phyloP scores from a whole-genome alignment of 1,140 invertebrate species.

The Pomacea maculata region DNA sequence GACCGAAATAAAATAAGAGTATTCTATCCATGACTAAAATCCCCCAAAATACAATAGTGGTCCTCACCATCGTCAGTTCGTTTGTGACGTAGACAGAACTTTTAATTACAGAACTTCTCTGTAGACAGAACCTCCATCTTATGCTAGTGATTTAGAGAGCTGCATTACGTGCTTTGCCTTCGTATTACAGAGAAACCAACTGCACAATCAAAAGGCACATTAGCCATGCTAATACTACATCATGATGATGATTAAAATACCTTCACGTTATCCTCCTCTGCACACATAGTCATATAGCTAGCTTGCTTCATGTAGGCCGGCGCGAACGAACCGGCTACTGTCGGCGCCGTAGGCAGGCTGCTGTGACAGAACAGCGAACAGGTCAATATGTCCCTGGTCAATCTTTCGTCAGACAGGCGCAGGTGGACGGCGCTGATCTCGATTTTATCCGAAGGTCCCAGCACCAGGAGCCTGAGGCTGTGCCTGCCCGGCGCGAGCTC shows the following conservation, averaged over 20 bases:
- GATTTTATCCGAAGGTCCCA: conserved; percentile 16
- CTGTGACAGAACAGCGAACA: conserved; percentile 30
- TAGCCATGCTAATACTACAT: too few species aligned
- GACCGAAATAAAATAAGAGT: too few species aligned
- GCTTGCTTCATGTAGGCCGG: conserved; percentile 18
- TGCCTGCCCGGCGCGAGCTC: conserved; percentile 36
- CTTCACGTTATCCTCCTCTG: conserved; percentile 44
- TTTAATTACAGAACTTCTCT: too few species aligned
- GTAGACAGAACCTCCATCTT: too few species aligned
- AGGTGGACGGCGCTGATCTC: conserved; percentile 33
- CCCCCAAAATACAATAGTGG: too few species aligned
- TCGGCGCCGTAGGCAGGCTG: conserved; percentile 9
- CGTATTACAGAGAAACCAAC: too few species aligned
- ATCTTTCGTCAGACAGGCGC: conserved; percentile 29
- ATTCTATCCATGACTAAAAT: too few species aligned
- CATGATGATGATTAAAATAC: not conserved
- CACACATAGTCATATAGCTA: conserved; percentile 35
- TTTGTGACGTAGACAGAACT: too few species aligned
- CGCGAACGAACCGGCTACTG: not conserved
- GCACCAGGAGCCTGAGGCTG: conserved; percentile 27
- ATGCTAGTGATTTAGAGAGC: too few species aligned
- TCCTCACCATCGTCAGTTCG: too few species aligned
- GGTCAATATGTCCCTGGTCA: conserved; percentile 35
- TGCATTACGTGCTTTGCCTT: too few species aligned
- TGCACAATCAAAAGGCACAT: too few species aligned